Evolutionary conservation across 2,113 vertebrate species (phyloP).

Genomic region (Tragelaphus buxtoni): DNA sequence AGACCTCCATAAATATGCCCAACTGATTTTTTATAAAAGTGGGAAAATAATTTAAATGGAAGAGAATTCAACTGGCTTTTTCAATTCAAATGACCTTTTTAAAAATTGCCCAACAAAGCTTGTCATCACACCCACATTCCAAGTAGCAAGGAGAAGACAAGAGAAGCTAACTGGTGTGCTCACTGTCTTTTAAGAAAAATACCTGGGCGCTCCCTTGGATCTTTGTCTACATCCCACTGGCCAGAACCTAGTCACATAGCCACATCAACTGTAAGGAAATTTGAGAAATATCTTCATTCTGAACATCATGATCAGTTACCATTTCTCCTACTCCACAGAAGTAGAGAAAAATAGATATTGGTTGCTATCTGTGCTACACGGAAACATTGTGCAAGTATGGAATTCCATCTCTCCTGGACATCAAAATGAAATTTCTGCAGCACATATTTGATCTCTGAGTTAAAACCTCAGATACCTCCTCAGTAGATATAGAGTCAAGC

Average conservation of each 20-base stretch:
- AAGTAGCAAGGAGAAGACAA: background rate
- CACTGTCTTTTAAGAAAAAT: background rate
- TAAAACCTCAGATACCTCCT: background rate
- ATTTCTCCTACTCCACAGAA: background rate
- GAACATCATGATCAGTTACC: background rate
- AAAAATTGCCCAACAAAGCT: background rate
- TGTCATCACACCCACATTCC: background rate
- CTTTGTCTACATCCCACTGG: background rate
- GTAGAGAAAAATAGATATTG: background rate
- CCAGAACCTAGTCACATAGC: background rate
- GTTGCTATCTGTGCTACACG: too few species aligned
- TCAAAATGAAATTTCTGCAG: background rate
- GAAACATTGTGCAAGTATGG: background rate
- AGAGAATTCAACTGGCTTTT: background rate
- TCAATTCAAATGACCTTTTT: background rate
- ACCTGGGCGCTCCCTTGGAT: background rate
- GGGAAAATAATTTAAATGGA: background rate
- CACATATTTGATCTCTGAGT: background rate
- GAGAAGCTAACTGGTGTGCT: accelerated
- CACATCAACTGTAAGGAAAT: background rate
- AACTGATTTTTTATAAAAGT: background rate
- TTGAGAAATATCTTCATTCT: background rate
- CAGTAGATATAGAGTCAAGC: accelerated
- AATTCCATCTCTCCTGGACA: background rate
- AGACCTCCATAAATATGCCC: background rate